A percentile compares a stretch with the other conserved stretches of the same genome.
These are phyloP conservation scores for Potamilus streckersoni DNA, from an alignment of 1,140 invertebrate species.

Conservation along the genomic window DNA sequence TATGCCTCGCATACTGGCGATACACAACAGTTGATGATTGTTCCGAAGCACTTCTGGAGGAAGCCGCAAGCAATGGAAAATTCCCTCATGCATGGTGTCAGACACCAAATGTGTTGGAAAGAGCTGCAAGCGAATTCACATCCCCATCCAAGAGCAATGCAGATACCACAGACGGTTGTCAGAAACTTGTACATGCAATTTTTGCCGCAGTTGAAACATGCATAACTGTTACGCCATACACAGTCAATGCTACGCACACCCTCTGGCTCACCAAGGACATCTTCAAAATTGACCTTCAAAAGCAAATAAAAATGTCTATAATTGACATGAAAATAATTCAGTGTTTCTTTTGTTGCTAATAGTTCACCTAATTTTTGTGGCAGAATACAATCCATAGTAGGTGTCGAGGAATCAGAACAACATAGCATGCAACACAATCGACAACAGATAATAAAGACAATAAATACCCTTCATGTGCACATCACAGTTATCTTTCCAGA, in stretches of 20 bases:
- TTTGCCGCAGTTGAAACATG: conserved; percentile 77
- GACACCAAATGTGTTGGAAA: conserved; percentile 70
- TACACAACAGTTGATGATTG: conserved; percentile 73
- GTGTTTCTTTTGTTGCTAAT: no score
- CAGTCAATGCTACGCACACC: conserved; percentile 78
- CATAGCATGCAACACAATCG: no score
- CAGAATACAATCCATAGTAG: no score
- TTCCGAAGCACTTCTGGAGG: conserved; percentile 71
- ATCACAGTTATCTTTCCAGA: no score
- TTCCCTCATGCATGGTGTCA: conserved; percentile 56
- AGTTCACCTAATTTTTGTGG: no score
- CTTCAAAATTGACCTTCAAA: conserved; percentile 72
- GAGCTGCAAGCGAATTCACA: conserved; percentile 79
- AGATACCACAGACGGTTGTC: conserved; percentile 77
- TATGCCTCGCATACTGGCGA: conserved; percentile 74
- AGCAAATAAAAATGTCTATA: no score
- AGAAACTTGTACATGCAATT: conserved; percentile 79
- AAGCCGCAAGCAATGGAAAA: conserved; percentile 74
- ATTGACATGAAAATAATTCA: no score
- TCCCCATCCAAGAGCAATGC: conserved; percentile 77
- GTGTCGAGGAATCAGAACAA: no score
- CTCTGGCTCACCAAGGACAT: conserved; percentile 82
- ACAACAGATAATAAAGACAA: no score
- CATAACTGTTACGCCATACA: conserved; percentile 78
- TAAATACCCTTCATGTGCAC: no score